Conservation (phyloP, 2,113 vertebrate genomes). For the Platycercus adscitus region DNA sequence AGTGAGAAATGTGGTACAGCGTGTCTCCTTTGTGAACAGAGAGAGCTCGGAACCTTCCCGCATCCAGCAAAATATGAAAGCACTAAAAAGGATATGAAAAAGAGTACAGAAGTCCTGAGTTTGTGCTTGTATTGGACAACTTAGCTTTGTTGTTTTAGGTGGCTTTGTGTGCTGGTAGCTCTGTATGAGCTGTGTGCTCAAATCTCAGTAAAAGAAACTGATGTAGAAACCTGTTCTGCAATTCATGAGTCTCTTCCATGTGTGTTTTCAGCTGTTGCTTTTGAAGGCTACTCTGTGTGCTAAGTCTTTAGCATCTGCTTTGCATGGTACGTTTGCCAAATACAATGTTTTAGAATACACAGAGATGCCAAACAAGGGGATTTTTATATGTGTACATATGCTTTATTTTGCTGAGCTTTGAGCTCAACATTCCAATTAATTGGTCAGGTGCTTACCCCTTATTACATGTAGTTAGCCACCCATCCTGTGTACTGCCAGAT, state of each 20-base stretch:
- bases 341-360: not conserved
- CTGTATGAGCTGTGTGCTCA: not conserved
- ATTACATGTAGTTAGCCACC: not conserved
- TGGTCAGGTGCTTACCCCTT: not conserved
- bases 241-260: not conserved
- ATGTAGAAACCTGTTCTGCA: constrained; percentile 21
- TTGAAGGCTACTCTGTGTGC: not conserved
- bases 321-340: not conserved
- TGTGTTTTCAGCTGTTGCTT: constrained; percentile 40
- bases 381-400: not conserved
- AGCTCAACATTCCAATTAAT: not conserved
- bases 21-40: not conserved
- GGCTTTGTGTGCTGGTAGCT: not conserved
- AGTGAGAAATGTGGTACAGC: not conserved
- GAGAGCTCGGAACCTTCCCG: not conserved
- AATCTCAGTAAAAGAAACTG: constrained; percentile 8
- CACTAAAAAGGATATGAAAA: not conserved
- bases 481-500: not conserved
- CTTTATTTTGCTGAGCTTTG: constrained; percentile 22
- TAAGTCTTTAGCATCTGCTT: constrained; percentile 6
- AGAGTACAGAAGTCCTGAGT: not conserved
- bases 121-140: not conserved
- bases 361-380: not conserved
- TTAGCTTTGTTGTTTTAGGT: not conserved
- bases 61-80: not conserved